Conservation (phyloP, 2,113 vertebrate genomes). For the Triplophysa tibetana region DNA sequence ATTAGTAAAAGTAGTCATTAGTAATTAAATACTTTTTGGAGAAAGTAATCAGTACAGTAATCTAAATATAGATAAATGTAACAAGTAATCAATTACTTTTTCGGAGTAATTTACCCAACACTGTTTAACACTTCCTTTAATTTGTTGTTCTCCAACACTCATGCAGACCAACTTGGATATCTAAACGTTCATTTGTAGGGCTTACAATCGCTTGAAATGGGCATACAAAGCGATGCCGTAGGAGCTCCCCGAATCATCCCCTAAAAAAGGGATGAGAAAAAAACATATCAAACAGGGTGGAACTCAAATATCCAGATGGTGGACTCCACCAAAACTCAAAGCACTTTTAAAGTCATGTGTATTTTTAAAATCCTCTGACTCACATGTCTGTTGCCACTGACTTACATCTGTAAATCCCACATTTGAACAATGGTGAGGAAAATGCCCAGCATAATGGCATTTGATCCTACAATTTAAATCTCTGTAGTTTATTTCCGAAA, state of each 20-base stretch:
- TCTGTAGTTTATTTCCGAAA: conserved; percentile 16
- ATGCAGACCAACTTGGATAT: not conserved
- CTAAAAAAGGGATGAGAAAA: not conserved
- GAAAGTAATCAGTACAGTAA: no score
- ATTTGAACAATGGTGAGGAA: conserved; percentile 49
- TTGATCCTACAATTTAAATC: conserved; percentile 37
- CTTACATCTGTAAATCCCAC: conserved; percentile 42
- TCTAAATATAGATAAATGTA: no score
- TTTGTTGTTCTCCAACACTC: conserved; percentile 26
- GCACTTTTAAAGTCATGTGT: conserved; percentile 36
- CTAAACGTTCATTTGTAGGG: not conserved
- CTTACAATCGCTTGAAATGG: not conserved
- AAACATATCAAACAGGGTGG: conserved; percentile 10
- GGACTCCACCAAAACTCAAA: conserved; percentile 34
- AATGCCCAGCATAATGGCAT: conserved; percentile 6
- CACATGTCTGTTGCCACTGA: conserved; percentile 39
- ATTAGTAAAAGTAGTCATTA: no score
- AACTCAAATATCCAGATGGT: conserved; percentile 11
- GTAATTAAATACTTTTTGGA: no score
- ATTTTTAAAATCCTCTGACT: conserved; percentile 47
- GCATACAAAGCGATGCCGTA: not conserved
- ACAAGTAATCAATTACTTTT: no score
- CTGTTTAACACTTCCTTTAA: not conserved
- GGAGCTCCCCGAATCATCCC: not conserved
- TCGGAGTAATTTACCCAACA: no score